Evolutionary conservation across 2,888 invertebrate genomes (phyloP), one percentile per base, ranked within the genome.

Genomic region (Limnephilus auricula): DNA sequence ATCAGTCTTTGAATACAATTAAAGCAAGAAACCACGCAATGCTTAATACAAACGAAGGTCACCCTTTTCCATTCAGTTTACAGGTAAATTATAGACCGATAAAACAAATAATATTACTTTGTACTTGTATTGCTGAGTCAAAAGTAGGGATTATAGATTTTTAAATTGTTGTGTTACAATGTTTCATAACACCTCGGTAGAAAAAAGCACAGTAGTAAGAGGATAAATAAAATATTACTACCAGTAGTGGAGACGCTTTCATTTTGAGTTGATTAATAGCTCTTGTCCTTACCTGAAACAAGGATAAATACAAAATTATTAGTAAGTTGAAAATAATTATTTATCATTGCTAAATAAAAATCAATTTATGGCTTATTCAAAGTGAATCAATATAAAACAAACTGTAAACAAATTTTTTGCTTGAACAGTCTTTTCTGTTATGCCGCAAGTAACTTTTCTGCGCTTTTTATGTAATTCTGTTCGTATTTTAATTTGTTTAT

Each of bases 221-320:
- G 10, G 25, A 10, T 65, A 65, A 65, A n/a, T 65, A 50, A 25
- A 65, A 65, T 15, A 65, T 25, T 65, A 9, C 65, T n/a, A 65
- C 65, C 65, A 65, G 25, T 65, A 9, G 4, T 65, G n/a, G 2
- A 65, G 18, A 9, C 2, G 9, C 0, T 18, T 9, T 65, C 65
- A 65, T n/a, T n/a, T 65, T 65, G 18, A 65, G 25, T 65, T 65
- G 25, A 50, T 65, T 25, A 2, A 6, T 2, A 9, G 65, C 10
- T 65, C 65, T 65, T 1, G n/a, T 45, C 13, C 90, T 86, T 86
- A 90, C 90, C 90, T 90, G 90, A 84, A 90, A 90, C 90, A 86
- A 86, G 32, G 25, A 90, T 78, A 84, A 78, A 50, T 6, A 85
- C 25, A 82, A 34, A 82, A 82, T 32, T 82, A 82, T 82, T 82